Percentiles rank a stretch among this genome's conserved stretches.
Evolutionary conservation across 2,113 vertebrate genomes (phyloP).

Genomic region (Caranx melampygus): DNA sequence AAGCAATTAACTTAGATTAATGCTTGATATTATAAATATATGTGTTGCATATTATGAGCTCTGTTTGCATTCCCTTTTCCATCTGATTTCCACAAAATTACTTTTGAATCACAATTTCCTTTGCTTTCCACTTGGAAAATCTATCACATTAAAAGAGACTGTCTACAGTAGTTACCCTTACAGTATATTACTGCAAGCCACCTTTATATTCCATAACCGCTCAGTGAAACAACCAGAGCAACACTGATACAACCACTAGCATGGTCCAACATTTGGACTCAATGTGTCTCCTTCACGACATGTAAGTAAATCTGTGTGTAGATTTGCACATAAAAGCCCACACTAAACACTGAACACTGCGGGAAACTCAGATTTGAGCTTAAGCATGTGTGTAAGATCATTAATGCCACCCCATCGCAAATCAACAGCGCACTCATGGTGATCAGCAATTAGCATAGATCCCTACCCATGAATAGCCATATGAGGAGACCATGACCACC

Average conservation of each 20-base stretch:
- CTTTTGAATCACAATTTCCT: not conserved
- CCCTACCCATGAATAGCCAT: too few species aligned
- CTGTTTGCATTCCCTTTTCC: slow-evolving; percentile 3
- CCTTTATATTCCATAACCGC: too few species aligned
- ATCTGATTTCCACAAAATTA: not conserved
- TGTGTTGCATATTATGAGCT: not conserved
- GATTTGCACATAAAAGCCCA: too few species aligned
- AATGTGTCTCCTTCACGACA: too few species aligned
- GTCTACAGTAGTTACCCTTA: not conserved
- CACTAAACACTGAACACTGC: too few species aligned
- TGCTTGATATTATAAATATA: not conserved
- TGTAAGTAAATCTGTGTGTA: too few species aligned
- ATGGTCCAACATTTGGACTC: slow-evolving; percentile 1
- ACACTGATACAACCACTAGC: not conserved
- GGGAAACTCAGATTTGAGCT: too few species aligned
- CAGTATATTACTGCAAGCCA: not conserved
- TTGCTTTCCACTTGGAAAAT: not conserved
- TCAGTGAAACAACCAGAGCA: not conserved
- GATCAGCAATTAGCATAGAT: too few species aligned
- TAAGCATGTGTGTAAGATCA: too few species aligned
- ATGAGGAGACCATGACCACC: too few species aligned
- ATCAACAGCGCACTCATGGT: too few species aligned
- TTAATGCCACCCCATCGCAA: too few species aligned
- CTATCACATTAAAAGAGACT: not conserved
- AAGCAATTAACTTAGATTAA: slow-evolving; percentile 3